Conservation (phyloP, 2,113 vertebrate genomes). For the Phylloscopus trochiloides region DNA sequence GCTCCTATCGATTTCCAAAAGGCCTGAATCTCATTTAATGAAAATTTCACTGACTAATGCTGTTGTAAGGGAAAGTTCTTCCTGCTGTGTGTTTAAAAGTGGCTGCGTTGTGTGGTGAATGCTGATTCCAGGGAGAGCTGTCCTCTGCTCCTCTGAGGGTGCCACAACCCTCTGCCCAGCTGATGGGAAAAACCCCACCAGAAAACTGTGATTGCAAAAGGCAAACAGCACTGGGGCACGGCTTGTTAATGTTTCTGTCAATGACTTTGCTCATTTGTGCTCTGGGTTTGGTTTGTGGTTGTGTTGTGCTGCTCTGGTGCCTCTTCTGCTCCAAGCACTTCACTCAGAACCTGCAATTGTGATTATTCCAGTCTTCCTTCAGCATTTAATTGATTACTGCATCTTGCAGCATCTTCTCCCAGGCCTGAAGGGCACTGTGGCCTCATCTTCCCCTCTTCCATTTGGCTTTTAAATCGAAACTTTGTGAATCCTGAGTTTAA, state of each 20-base stretch:
- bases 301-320: neutral
- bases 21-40: neutral
- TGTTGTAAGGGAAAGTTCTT: neutral
- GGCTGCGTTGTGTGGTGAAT: fast-evolving
- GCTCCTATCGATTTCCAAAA: neutral
- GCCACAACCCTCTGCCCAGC: fast-evolving
- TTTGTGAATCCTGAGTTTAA: fast-evolving
- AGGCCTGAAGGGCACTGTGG: neutral
- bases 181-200: neutral
- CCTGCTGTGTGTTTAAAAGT: neutral
- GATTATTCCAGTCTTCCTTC: neutral
- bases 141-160: neutral
- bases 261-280: fast-evolving
- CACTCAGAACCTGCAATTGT: neutral
- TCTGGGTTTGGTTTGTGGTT: neutral
- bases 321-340: neutral
- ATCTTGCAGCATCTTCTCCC: neutral
- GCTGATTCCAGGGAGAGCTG: neutral
- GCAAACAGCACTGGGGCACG: neutral
- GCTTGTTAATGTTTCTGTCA: fast-evolving
- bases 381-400: neutral
- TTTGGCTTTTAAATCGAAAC: neutral
- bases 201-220: neutral
- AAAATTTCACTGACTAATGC: neutral
- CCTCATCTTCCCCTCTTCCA: fast-evolving